Conservation (phyloP, 2,113 vertebrate species). For the Hyperopisus bebe region DNA sequence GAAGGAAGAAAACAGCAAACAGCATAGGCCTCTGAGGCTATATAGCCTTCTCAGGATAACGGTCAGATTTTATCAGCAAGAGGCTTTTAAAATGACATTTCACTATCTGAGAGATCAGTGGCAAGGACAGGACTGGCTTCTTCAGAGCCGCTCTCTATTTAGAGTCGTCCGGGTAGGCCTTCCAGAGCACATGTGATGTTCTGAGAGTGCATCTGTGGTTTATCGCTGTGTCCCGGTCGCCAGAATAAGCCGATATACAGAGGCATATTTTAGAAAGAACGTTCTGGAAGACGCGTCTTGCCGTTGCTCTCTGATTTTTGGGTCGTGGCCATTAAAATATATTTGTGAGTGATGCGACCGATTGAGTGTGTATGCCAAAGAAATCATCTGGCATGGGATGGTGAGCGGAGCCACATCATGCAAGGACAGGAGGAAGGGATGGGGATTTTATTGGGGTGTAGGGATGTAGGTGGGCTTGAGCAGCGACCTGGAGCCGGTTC, state of each 20-base stretch:
- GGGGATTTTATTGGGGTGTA: not conserved
- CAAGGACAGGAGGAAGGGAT: not conserved
- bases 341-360: not conserved
- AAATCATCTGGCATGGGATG: not conserved
- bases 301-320: not conserved
- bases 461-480: not conserved
- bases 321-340: not conserved
- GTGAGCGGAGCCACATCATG: not conserved
- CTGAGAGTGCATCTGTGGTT: not conserved
- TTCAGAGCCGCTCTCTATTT: not conserved
- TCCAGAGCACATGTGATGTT: not conserved
- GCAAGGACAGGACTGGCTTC: not conserved
- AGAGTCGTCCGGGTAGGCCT: not conserved
- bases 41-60: not conserved
- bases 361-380: not conserved
- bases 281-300: not conserved
- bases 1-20: not conserved
- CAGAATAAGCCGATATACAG: not conserved
- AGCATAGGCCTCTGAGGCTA: not conserved
- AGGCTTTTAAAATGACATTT: constrained; percentile 13
- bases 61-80: constrained; percentile 13
- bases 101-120: not conserved
- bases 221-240: not conserved
- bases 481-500: not conserved
- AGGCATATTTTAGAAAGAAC: not conserved